Evolutionary conservation across 2,113 vertebrate species (phyloP).

Genomic region (Periophthalmodon schlosseri): DNA sequence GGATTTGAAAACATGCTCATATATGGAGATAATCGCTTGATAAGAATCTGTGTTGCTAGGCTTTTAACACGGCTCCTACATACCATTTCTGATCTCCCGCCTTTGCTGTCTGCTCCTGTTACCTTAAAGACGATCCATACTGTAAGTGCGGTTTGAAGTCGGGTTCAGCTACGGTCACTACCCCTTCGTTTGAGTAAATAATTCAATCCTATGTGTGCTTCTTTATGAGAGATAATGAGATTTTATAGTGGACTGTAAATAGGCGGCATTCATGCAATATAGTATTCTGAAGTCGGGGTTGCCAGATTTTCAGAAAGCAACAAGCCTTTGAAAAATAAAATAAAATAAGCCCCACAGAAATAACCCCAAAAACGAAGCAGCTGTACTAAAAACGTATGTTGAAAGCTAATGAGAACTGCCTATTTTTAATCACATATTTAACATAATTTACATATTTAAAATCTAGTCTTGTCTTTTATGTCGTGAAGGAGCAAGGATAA

Average conservation of each 20-base stretch:
- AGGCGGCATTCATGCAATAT: too few species aligned
- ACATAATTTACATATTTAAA: too few species aligned
- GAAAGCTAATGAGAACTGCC: too few species aligned
- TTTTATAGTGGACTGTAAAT: not conserved
- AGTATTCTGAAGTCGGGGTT: too few species aligned
- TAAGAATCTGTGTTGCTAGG: not conserved
- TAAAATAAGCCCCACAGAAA: too few species aligned
- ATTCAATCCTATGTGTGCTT: constrained; percentile 11
- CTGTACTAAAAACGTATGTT: too few species aligned
- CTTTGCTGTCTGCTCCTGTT: not conserved
- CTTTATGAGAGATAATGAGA: constrained; percentile 39
- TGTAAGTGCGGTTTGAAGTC: not conserved
- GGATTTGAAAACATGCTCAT: not conserved
- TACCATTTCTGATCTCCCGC: not conserved
- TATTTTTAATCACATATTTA: too few species aligned
- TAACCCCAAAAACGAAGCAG: too few species aligned
- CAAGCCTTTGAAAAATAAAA: too few species aligned
- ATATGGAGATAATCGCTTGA: not conserved
- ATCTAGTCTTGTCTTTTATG: too few species aligned
- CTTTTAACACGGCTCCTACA: not conserved
- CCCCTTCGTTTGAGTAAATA: constrained; percentile 31
- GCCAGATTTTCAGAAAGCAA: too few species aligned
- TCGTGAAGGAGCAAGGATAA: too few species aligned
- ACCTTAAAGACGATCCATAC: not conserved
- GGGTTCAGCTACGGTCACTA: not conserved